Base-by-base conservation (phyloP, 2,113 vertebrate genomes). In the Puffinus mauretanicus region DNA sequence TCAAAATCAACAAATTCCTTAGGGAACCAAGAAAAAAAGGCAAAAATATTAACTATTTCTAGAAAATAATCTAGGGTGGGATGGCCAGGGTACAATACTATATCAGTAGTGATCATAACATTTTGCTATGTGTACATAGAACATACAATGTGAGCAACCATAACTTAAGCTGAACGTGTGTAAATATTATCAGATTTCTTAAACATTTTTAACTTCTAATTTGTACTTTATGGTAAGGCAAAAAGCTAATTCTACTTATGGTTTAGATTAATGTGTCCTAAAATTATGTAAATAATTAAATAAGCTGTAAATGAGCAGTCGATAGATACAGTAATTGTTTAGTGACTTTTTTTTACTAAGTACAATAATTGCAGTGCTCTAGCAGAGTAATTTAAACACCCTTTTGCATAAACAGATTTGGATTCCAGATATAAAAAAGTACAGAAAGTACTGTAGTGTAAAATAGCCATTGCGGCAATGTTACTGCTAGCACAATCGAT, bases 161-260 rank as follows among this genome's bases (percentile, higher is more conserved):
- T 98, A 77, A 97, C 95, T 98, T 97, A 98, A 98, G 98, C 93
- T 95, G 96, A 98, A 97, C 87, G 76, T 96, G 92, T 99, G 99
- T 99, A 99, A 98, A 99, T 99, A 99, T 86, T 97, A 97, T 98
- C 97, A 98, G 95, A 98, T 99, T 99, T 99, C 98, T 98, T 98
- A 98, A 97, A 98, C 98, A 98, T 98, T 99, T 99, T 98, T 99
- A 98, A 98, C 98, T 98, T 98, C 94, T 98, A 97, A 98, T 99
- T 99, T 99, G 98, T 99, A 99, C 97, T 98, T 98, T 98, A 98
- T 96, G 96, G 97, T 98, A 98, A 98, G 98, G 97, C 96, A 97
- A 98, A 98, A 98, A 98, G 98, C 97, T 98, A 95, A 98, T 98
- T 97, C 98, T 98, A 98, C 97, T 97, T 97, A 98, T 98, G 98